phyloP scores from a whole-genome alignment of 2,797 vertebrate genomes.

The Poeciliopsis presidionis region DNA sequence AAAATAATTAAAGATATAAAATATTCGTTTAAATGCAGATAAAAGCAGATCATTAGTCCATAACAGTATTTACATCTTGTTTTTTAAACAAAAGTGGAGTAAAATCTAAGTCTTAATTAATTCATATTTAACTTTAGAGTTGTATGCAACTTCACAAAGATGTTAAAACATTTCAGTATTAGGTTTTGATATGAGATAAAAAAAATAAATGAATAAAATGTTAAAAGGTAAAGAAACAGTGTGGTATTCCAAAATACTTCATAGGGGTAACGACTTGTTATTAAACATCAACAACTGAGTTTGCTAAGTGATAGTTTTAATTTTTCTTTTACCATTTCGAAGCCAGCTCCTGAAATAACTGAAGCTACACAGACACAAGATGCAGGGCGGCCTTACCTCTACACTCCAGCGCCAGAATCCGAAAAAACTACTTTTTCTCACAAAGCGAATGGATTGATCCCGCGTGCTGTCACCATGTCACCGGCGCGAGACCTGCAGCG shows the following conservation, averaged over 20 bases:
- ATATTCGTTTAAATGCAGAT: neutral
- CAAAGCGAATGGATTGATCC: constrained; percentile 1
- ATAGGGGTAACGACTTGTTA: neutral
- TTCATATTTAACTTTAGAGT: neutral
- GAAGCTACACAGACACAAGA: too few species aligned
- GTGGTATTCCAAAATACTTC: neutral
- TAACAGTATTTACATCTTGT: neutral
- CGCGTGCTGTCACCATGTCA: constrained; percentile 47
- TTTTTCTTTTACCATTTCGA: constrained; percentile 8
- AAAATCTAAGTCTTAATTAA: neutral
- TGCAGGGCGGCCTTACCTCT: constrained; percentile 38
- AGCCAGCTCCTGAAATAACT: neutral
- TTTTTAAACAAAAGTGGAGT: neutral
- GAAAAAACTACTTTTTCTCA: constrained; percentile 15
- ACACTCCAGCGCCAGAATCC: neutral
- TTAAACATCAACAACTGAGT: constrained; percentile 26
- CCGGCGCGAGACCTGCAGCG: constrained; percentile 30
- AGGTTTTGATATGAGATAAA: neutral
- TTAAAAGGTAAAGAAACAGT: neutral
- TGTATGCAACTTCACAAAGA: neutral
- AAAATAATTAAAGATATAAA: neutral
- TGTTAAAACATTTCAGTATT: neutral
- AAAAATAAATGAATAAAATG: neutral
- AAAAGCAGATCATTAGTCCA: neutral
- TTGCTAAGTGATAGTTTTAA: neutral